Base-by-base conservation (phyloP, 2,113 vertebrate genomes). In the Odocoileus hemionus region DNA sequence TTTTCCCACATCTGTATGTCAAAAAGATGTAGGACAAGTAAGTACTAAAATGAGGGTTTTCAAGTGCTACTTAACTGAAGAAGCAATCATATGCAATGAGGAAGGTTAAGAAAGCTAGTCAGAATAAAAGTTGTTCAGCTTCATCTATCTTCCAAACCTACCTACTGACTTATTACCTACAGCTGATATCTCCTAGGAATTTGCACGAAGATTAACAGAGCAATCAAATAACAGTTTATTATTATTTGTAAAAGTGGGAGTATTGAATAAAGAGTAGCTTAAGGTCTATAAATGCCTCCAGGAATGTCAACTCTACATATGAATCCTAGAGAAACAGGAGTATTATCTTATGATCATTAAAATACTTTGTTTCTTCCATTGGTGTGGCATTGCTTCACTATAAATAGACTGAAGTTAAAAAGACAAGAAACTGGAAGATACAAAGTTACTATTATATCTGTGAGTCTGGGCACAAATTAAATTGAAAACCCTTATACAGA, bases 1-100 rank as follows among this genome's bases (percentile, higher is more conserved):
- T 99, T 97, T 99, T 99, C 76, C 99, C 99, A 98, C 99, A 99
- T 55, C 99, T 99, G 96, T n/a, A 88, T 9, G 89, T 86, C 70
- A 92, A 98, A 97, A 97, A 76, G 70, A 76, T 43, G 70, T 14
- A 76, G 23, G 36, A 43, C 61, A 97, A 97, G 19, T 52, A 54
- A 97, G 70, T 95, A 30, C 58, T 97, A 96, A 98, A 95, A 96
- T 89, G 64, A 97, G 80, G 93, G 92, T 91, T 94, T 97, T 93
- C 82, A 91, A 97, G 93, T 76, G 93, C 94, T 47, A 95, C 58
- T 96, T 94, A 96, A 94, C 89, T 78, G 76, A 76, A 88, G 86
- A 96, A 96, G 67, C 76, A 89, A 90, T 64, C 70, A 61, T 30
- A 70, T 33, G 23, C 50, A 92, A 39, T 74, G 61, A 95, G 82